Evolutionary conservation across 2,797 vertebrate genomes (phyloP), one percentile per base, ranked within the genome.

Genomic region (Hippopotamyrus pictus): DNA sequence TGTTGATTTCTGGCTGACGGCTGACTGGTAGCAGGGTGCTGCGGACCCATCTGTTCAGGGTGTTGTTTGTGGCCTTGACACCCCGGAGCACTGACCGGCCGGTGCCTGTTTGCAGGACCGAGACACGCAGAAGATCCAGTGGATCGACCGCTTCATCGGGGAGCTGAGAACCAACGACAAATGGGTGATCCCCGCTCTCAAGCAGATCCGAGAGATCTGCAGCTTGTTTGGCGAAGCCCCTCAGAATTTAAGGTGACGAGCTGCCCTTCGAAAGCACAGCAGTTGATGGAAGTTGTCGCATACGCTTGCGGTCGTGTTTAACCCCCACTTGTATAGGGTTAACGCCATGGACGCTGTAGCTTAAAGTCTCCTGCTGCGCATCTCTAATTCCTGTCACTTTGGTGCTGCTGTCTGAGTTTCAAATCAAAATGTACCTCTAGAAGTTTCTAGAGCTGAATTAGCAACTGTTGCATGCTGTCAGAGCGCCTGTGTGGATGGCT

Each of bases 101-200:
- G 7, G 17, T n/a, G 41, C 37, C 41, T 46, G 50, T 33, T 93
- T 94, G 90, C 94, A 99, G 99, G 99, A 99, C 94, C 95, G 99
- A 94, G 99, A 99, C 93, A 98, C 99, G 0, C 99, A 99, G 89
- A 99, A 99, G 96, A 99, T 99, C 92, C 99, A 99, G 90, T 99
- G 99, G 99, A 99, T 99, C 93, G 98, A 99, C 95, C 97, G 98
- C 88, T 99, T 99, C 94, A 99, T 99, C 96, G 99, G 99, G 95
- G 99, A 99, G 91, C 96, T 99, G 93, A 98, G 98, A 94, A 99
- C 99, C 94, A 99, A 99, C 94, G 98, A 99, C 94, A 99, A 99
- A 93, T 99, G 99, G 99, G 99, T 99, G 91, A 99, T 99, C 92
- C 99, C 99, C 91, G 99, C 99, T 91, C 94, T 99, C 94, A 99